Conservation (phyloP, 1,140 invertebrate genomes). For the Latrodectus geometricus region DNA sequence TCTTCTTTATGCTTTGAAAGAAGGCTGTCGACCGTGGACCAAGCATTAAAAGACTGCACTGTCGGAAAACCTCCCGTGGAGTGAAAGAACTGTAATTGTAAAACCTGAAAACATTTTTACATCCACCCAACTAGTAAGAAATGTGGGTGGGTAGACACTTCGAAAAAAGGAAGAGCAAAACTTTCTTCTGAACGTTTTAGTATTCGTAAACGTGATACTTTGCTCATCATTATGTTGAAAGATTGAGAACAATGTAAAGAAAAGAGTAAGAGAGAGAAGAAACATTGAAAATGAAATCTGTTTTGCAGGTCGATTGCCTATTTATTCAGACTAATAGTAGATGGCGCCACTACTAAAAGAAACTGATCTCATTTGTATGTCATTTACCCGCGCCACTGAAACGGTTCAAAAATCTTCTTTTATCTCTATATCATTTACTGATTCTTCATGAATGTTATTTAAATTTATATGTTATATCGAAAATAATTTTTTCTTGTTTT, state of each 20-base stretch:
- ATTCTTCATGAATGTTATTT: too few relatives aligned
- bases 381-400: too few relatives aligned
- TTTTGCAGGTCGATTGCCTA: background rate
- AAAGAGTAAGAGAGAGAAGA: background rate
- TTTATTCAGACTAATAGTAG: background rate
- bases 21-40: constrained; percentile 33
- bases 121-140: background rate
- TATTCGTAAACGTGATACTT: constrained; percentile 40
- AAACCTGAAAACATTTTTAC: constrained; percentile 49
- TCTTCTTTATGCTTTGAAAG: background rate
- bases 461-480: too few relatives aligned
- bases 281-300: background rate
- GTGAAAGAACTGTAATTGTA: constrained; percentile 39
- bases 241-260: constrained; percentile 44
- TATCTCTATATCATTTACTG: too few relatives aligned
- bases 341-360: constrained; percentile 33
- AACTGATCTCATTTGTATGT: background rate
- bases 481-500: too few relatives aligned
- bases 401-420: too few relatives aligned
- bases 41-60: background rate
- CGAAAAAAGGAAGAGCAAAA: too few relatives aligned
- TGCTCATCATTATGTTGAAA: constrained; percentile 54
- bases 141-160: background rate
- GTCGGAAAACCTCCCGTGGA: constrained; percentile 21
- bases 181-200: constrained; percentile 8